phyloP scores from a whole-genome alignment of 1,140 invertebrate genomes.

The Atta texana region DNA sequence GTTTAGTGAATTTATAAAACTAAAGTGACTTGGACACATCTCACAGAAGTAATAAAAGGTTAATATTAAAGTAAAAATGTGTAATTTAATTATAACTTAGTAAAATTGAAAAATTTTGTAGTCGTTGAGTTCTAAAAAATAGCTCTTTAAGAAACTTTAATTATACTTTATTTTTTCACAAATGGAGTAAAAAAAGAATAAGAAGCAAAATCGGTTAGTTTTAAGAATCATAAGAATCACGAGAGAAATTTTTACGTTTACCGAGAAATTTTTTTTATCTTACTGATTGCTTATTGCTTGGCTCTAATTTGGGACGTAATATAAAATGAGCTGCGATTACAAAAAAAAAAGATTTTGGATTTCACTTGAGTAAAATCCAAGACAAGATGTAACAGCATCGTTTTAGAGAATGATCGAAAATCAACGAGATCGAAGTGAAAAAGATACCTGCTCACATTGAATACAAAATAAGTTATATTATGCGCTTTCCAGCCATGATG shows the following conservation, averaged over 20 bases:
- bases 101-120: constrained; percentile 22
- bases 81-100: constrained; percentile 22
- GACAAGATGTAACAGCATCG: neutral
- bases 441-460: constrained; percentile 76
- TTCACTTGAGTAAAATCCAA: constrained; percentile 26
- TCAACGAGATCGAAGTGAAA: constrained; percentile 53
- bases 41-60: neutral
- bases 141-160: neutral
- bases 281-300: constrained; percentile 15
- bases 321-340: constrained; percentile 30
- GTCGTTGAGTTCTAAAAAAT: neutral
- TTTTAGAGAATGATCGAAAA: constrained; percentile 36
- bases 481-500: neutral
- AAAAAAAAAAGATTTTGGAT: neutral
- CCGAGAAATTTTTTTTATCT: constrained; percentile 4
- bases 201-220: neutral
- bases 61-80: constrained; percentile 1
- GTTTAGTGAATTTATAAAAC: too few species aligned
- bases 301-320: constrained; percentile 38
- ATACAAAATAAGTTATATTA: constrained; percentile 78
- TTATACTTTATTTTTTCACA: constrained; percentile 18
- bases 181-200: neutral
- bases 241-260: neutral
- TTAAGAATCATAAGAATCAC: constrained; percentile 19
- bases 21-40: too few species aligned